These are phyloP conservation scores for Phaedon cochleariae DNA, from an alignment of 2,888 invertebrate genomes.

Conservation along the genomic window DNA sequence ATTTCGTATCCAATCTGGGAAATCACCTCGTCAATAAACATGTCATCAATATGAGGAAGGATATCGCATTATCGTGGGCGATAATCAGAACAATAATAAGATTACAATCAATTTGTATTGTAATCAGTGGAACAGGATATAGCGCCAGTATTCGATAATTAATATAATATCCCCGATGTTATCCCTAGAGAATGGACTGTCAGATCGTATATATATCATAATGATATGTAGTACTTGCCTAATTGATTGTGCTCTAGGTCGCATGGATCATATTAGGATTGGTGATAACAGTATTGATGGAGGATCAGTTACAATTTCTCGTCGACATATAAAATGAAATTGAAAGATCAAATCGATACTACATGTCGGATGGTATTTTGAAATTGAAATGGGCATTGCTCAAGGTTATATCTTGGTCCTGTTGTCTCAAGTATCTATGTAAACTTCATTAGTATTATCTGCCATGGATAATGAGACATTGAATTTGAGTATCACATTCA, in stretches of 20 bases:
- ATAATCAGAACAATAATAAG: constrained; percentile 34
- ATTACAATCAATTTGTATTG: constrained; percentile 33
- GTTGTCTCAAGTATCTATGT: no score
- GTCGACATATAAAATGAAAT: no score
- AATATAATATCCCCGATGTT: constrained; percentile 35
- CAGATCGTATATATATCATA: constrained; percentile 5
- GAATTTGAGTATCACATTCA: no score
- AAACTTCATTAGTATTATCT: no score
- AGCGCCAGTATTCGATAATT: constrained; percentile 30
- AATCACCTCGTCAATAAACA: background rate
- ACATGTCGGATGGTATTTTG: no score
- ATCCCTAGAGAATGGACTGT: constrained; percentile 14
- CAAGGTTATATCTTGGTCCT: no score
- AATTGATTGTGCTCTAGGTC: constrained; percentile 6
- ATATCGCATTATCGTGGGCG: constrained; percentile 18
- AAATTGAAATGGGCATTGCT: no score
- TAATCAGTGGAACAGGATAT: constrained; percentile 33
- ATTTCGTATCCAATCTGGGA: no score
- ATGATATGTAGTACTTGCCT: constrained; percentile 6
- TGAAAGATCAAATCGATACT: no score
- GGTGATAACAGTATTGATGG: background rate
- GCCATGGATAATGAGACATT: no score
- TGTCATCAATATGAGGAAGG: constrained; percentile 19
- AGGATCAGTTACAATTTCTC: background rate
- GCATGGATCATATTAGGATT: constrained; percentile 3